Percentiles rank a stretch among this genome's conserved stretches.
These are phyloP conservation scores for Tringa solitaria DNA, from an alignment of 2,113 vertebrate species.

Conservation along the genomic window DNA sequence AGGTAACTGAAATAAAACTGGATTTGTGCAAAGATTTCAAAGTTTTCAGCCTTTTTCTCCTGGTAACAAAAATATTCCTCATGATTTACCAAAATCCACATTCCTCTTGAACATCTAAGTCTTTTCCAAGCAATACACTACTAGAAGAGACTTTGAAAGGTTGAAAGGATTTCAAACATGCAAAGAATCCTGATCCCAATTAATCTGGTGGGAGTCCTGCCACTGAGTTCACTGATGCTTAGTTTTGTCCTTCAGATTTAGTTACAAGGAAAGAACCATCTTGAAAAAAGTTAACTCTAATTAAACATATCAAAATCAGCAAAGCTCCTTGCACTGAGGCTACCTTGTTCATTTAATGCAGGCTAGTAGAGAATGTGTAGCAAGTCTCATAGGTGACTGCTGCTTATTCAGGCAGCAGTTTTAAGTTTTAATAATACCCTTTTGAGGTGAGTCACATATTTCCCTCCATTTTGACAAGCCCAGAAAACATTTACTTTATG, in stretches of 20 bases:
- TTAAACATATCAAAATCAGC: neutral
- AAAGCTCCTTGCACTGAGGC: neutral
- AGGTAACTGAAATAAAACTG: constrained; percentile 73
- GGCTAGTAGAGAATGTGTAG: neutral
- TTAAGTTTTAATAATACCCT: neutral
- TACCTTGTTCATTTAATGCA: neutral
- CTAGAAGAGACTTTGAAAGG: neutral
- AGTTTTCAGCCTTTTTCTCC: neutral
- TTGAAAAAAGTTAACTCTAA: neutral
- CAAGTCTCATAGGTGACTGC: rapidly evolving
- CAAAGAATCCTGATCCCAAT: neutral
- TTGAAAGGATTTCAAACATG: constrained; percentile 4
- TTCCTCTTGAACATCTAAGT: neutral
- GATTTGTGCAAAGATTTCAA: constrained; percentile 50
- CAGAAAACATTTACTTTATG: neutral
- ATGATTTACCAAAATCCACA: neutral
- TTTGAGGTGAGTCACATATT: neutral
- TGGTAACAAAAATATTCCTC: neutral
- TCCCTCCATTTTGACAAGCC: neutral
- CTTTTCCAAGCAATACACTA: neutral
- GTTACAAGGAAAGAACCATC: neutral
- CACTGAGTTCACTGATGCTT: neutral
- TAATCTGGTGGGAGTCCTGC: neutral
- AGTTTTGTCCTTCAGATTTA: neutral
- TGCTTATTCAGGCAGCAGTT: neutral